Percentiles rank a stretch among this genome's conserved stretches.
These are phyloP conservation scores for Panopea generosa DNA, from an alignment of 2,888 invertebrate species.

Conservation along the genomic window DNA sequence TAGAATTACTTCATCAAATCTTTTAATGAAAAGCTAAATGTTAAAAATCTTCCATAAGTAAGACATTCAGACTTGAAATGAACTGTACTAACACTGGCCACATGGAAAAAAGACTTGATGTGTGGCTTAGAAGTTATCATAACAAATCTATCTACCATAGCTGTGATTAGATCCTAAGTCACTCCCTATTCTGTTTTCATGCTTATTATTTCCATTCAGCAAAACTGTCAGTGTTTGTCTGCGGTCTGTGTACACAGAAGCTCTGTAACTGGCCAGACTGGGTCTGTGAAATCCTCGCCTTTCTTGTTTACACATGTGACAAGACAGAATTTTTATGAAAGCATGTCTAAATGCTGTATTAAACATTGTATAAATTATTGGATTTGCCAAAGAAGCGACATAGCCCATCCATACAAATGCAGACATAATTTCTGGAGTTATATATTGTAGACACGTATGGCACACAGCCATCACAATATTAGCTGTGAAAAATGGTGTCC, in stretches of 20 bases:
- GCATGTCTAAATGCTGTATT: constrained; percentile 83
- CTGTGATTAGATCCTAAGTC: background rate
- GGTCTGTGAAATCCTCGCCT: constrained; percentile 34
- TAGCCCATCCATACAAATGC: constrained; percentile 84
- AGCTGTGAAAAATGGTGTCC: constrained; percentile 84
- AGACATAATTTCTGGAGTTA: constrained; percentile 80
- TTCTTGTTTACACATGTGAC: constrained; percentile 70
- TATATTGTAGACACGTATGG: constrained; percentile 68
- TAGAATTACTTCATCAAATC: too few species aligned
- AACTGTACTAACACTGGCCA: too few species aligned
- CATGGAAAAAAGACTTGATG: too few species aligned
- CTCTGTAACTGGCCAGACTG: constrained; percentile 63
- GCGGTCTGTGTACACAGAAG: constrained; percentile 69
- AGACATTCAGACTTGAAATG: too few species aligned
- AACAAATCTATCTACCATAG: too few species aligned
- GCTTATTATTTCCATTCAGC: constrained; percentile 55
- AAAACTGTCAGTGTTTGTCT: constrained; percentile 75
- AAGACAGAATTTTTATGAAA: constrained; percentile 81
- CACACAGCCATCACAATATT: constrained; percentile 82
- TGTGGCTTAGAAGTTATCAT: too few species aligned
- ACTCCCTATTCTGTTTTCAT: background rate
- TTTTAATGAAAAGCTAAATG: too few species aligned
- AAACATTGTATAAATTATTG: constrained; percentile 85
- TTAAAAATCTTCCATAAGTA: too few species aligned
- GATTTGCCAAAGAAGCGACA: constrained; percentile 83